Percentiles rank a stretch among this genome's conserved stretches.
These are phyloP conservation scores for Heteromurus nitidus DNA, from an alignment of 2,888 invertebrate genomes.

Conservation along the genomic window DNA sequence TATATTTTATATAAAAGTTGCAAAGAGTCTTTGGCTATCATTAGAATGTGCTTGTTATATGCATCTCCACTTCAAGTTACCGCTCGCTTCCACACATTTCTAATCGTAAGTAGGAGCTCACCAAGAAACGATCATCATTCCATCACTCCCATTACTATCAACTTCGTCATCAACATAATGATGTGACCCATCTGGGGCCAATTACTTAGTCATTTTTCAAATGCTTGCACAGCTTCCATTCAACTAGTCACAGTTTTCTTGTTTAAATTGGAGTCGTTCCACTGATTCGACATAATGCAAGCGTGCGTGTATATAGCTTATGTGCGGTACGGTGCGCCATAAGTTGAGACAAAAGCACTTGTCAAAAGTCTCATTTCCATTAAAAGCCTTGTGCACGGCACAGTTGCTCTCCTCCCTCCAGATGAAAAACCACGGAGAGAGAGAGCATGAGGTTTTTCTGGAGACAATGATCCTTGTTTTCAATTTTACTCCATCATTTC, in stretches of 20 bases:
- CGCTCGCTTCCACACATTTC: too few species aligned
- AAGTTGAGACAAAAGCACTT: conserved; percentile 19
- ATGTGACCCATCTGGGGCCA: conserved; percentile 64
- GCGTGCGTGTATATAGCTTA: not conserved
- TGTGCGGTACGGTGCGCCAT: not conserved
- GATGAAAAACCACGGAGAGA: conserved; percentile 21
- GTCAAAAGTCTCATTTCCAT: conserved; percentile 34
- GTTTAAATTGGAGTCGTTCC: conserved; percentile 32
- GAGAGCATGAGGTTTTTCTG: not conserved
- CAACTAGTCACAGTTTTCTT: not conserved
- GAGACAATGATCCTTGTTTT: conserved; percentile 21
- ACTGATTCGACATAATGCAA: not conserved
- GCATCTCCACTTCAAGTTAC: too few species aligned
- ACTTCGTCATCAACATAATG: conserved; percentile 61
- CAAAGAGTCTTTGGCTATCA: too few species aligned
- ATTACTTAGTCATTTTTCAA: conserved; percentile 62
- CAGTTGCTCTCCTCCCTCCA: conserved; percentile 19
- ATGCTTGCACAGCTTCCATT: conserved; percentile 35
- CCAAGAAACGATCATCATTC: conserved; percentile 36
- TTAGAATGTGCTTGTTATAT: not conserved
- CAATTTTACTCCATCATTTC: conserved; percentile 23
- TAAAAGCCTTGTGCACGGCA: conserved; percentile 15
- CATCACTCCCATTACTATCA: conserved; percentile 54
- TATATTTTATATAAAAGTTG: too few species aligned
- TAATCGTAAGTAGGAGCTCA: not conserved